These are phyloP conservation scores for Hetaerina titia DNA, from an alignment of 2,888 invertebrate genomes.

Conservation along the genomic window DNA sequence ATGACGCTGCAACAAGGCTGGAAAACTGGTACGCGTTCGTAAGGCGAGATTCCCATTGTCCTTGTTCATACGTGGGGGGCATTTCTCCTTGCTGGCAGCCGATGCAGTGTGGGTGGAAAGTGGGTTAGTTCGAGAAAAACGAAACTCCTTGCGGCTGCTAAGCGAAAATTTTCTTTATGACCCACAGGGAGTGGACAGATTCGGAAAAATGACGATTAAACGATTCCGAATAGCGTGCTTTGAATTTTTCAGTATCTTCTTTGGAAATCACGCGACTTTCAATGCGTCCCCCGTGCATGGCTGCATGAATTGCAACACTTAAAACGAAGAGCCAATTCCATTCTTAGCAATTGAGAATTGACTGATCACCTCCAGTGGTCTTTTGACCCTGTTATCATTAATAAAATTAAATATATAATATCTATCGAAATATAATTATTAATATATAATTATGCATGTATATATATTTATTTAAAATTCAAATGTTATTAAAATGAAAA, in stretches of 20 bases:
- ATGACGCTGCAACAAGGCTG: conserved; percentile 27
- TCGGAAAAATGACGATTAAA: neutral
- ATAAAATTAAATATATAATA: no score
- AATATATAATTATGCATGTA: no score
- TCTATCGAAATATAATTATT: no score
- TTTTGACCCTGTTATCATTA: no score
- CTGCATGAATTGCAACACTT: no score
- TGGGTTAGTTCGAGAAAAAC: neutral
- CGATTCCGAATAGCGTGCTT: neutral
- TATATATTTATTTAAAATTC: no score
- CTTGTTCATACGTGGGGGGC: neutral
- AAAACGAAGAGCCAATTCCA: no score
- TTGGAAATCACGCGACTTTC: no score
- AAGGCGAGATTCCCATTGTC: conserved; percentile 15
- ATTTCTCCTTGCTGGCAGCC: neutral
- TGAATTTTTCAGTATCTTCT: neutral
- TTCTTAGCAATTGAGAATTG: no score
- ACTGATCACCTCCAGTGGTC: no score
- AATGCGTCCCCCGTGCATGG: no score
- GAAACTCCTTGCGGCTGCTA: neutral
- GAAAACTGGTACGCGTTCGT: conserved; percentile 1
- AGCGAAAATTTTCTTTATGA: neutral
- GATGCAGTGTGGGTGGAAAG: neutral
- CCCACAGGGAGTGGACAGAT: neutral
- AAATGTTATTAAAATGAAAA: no score